A percentile compares a stretch with the other conserved stretches of the same genome.
Conservation (phyloP, 2,888 invertebrate genomes). For the Nomada fucata region DNA sequence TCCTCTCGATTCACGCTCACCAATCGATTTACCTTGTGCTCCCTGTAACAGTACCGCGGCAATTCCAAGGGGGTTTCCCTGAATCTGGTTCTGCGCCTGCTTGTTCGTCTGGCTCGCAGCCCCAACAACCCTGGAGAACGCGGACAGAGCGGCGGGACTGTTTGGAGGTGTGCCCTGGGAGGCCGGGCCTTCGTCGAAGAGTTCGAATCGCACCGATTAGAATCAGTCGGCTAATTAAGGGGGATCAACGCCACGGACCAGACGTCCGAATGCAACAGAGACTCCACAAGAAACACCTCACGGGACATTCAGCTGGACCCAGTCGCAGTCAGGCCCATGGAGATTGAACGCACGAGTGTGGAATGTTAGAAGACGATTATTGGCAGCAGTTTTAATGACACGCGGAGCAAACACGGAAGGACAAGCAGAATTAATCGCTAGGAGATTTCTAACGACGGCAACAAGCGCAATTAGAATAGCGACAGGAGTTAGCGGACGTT, state of each 20-base stretch:
- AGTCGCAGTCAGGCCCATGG: constrained; percentile 53
- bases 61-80: constrained; percentile 80
- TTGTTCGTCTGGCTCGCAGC: constrained; percentile 72
- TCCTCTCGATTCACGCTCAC: constrained; percentile 4
- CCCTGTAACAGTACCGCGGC: constrained; percentile 84
- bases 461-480: background rate
- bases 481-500: background rate
- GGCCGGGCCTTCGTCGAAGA: constrained; percentile 73
- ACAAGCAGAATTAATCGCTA: background rate
- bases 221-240: constrained; percentile 22
- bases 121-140: constrained; percentile 80
- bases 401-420: background rate
- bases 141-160: constrained; percentile 79
- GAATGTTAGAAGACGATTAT: background rate
- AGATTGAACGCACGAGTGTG: background rate
- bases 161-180: constrained; percentile 82
- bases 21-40: constrained; percentile 82
- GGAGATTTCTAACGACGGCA: background rate
- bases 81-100: constrained; percentile 63
- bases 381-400: background rate
- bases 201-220: constrained; percentile 59
- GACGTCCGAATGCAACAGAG: constrained; percentile 28
- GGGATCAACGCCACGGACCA: background rate
- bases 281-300: constrained; percentile 41
- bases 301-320: constrained; percentile 48